Base-by-base conservation (phyloP, 2,888 invertebrate species). In the Boloria selene region DNA sequence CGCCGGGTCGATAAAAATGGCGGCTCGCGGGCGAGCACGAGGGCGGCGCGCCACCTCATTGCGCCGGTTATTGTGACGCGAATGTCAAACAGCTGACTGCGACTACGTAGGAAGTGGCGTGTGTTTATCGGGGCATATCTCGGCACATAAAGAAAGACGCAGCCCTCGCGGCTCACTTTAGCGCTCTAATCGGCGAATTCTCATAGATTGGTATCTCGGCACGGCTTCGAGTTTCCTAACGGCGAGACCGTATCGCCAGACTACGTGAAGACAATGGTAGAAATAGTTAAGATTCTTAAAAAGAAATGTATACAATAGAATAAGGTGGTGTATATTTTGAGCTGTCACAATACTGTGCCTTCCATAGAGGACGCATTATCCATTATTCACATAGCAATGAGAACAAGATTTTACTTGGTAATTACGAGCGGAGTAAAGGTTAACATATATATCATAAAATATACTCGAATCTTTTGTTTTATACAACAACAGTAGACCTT, bases 31-130 rank as follows among this genome's bases (percentile, higher is more conserved):
- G 69, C 71, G 61, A 38, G 60, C 67, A 62, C 69, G 70, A 60
- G 70, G 71, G 63, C 13, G 51, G 60, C 67, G 73, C 62, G 72
- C 64, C 65, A 68, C 61, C 73, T 60, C 64, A 45, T 60, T 64
- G 69, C 70, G 72, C 72, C 73, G 73, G 74, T 73, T 72, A 70
- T 72, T 60, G 76, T 72, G 75, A 70, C 72, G 75, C 82, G 82
- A 86, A 84, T 86, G 83, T 81, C 84, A 84, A 88, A 88, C 88
- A 88, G 89, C 88, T 88, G 89, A 88, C 85, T 84, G 81, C 78
- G 79, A 80, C 80, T 78, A 80, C 80, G 79, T 78, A 78, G 77
- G 78, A 79, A 81, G 79, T 66, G 70, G 70, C 69, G 70, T 70
- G 68, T 64, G 69, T 61, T 58, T 66, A 66, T 64, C 67, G 67